Percentiles rank a stretch among this genome's conserved stretches.
Evolutionary conservation across 2,888 invertebrate genomes (phyloP).

Genomic region (Drosophila imparisetae): DNA sequence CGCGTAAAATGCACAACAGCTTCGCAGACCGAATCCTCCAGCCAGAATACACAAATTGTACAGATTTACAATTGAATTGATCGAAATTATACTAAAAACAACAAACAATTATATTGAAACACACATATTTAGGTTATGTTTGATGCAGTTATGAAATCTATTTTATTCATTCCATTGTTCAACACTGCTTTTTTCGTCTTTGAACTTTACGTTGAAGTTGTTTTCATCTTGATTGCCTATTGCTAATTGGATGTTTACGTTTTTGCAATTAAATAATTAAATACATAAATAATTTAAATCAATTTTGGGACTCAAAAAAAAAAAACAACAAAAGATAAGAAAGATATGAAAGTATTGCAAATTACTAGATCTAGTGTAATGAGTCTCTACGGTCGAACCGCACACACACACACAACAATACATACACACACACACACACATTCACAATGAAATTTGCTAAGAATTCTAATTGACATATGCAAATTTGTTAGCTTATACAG

Average conservation of each 20-base stretch:
- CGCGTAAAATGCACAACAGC: constrained; percentile 62
- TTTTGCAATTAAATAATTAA: constrained; percentile 46
- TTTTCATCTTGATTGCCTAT: constrained; percentile 41
- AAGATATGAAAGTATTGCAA: constrained; percentile 25
- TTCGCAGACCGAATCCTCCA: constrained; percentile 65
- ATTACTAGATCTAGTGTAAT: constrained; percentile 43
- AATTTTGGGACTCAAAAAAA: constrained; percentile 71
- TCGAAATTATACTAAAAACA: neutral
- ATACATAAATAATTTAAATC: constrained; percentile 67
- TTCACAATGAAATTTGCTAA: constrained; percentile 37
- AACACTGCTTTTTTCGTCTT: constrained; percentile 14
- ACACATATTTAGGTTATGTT: constrained; percentile 22
- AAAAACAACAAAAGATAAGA: constrained; percentile 23
- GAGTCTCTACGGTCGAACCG: constrained; percentile 79
- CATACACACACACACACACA: constrained; percentile 9
- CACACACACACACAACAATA: constrained; percentile 50
- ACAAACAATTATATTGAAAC: neutral
- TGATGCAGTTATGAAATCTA: constrained; percentile 15
- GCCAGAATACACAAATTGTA: constrained; percentile 41
- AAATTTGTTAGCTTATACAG: constrained; percentile 69
- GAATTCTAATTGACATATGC: constrained; percentile 58
- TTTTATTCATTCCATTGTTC: constrained; percentile 35
- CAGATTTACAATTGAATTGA: constrained; percentile 40
- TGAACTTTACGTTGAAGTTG: constrained; percentile 31
- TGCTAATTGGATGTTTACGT: constrained; percentile 55